These are phyloP conservation scores for Premnoplex brunnescens DNA, from an alignment of 2,797 vertebrate genomes.

Conservation along the genomic window DNA sequence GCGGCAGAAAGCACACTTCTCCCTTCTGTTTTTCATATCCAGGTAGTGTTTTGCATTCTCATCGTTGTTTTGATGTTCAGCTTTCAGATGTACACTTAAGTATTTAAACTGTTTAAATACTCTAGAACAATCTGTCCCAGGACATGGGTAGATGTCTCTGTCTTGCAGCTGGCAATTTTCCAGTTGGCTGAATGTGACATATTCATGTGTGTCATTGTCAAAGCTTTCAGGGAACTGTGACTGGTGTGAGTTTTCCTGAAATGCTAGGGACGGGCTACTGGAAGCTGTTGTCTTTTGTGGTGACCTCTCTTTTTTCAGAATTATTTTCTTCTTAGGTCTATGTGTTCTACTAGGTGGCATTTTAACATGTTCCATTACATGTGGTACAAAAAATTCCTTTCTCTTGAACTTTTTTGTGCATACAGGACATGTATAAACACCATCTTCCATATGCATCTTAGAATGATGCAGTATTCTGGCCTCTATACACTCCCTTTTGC, in stretches of 20 bases:
- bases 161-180: conserved; percentile 89
- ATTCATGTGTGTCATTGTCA: conserved; percentile 68
- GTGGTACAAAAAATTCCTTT: conserved; percentile 89
- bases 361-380: conserved; percentile 90
- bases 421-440: conserved; percentile 88
- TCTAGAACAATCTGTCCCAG: conserved; percentile 88
- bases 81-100: conserved; percentile 92
- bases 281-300: conserved; percentile 59
- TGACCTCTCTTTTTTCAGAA: conserved; percentile 71
- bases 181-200: conserved; percentile 91
- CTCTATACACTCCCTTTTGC: conserved; percentile 88
- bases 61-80: conserved; percentile 88
- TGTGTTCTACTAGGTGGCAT: conserved; percentile 77
- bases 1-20: conserved; percentile 93
- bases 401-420: conserved; percentile 89
- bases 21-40: conserved; percentile 92
- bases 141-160: conserved; percentile 92
- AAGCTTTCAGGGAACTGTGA: conserved; percentile 29
- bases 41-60: conserved; percentile 93
- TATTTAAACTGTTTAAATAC: conserved; percentile 97
- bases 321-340: conserved; percentile 81
- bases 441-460: conserved; percentile 89
- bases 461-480: conserved; percentile 91
- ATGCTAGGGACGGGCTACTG: conserved; percentile 43
- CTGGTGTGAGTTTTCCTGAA: conserved; percentile 54